Evolutionary conservation across 2,113 vertebrate species (phyloP), one percentile per base, ranked within the genome.

Genomic region (Trematomus loennbergii): DNA sequence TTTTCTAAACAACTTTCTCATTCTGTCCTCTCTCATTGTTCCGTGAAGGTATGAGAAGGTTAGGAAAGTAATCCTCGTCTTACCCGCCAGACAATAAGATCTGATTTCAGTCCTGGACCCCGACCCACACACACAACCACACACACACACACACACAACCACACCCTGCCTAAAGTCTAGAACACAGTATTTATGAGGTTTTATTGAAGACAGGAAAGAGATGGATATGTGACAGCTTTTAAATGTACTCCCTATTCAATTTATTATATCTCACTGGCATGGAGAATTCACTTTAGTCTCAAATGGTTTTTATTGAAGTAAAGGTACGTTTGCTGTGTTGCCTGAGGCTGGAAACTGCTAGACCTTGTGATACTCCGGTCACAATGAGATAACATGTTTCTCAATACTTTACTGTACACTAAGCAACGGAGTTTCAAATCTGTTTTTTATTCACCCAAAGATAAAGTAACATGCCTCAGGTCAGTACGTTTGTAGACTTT

Each of bases 41-140:
- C 80, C 85, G n/a, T 87, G 90, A 90, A 91, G 86, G 85, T 87
- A 91, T 89, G 81, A 87, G 89, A 89, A 91, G 79, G 93, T 92
- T 88, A 89, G 81, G 67, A 71, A 87, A 90, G 79, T 88, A 92
- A 92, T 90, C 77, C 87, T 79, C 3, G 49, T 78, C 78, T 91
- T 85, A 88, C 77, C 73, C 81, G 58, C 65, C 67, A 91, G 90
- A 91, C 92, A 92, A 93, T 87, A 79, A 83, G 82, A 88, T 93
- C 88, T 86, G 74, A 88, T 92, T 90, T 84, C 88, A 88, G 77
- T 75, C 73, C 82, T 78, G 84, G 88, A 85, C 83, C 78, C 73
- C 57, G 11, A 90, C 89, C 88, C 85, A 67, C 72, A 86, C 80
- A 81, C 87, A 76, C n/a, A n/a, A n/a, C n/a, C n/a, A n/a, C 65